Conservation (phyloP, 2,888 invertebrate genomes). For the Xylota segnis region DNA sequence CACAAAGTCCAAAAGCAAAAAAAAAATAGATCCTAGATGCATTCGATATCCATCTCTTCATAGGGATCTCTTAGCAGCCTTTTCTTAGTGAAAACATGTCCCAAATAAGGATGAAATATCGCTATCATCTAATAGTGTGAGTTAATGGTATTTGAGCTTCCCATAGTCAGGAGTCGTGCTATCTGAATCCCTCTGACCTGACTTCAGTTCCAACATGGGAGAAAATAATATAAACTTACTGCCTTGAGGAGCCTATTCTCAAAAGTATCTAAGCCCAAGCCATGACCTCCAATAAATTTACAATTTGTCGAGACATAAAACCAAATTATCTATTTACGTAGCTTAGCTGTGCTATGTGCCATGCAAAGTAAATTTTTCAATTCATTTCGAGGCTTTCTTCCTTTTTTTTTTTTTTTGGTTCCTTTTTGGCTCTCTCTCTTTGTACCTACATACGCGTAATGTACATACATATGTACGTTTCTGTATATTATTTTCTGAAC, state of each 20-base stretch:
- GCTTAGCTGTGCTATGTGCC: not conserved
- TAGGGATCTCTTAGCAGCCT: too few relatives aligned
- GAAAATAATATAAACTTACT: not conserved
- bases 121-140: not conserved
- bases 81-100: too few relatives aligned
- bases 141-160: not conserved
- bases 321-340: not conserved
- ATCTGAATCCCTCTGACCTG: too few relatives aligned
- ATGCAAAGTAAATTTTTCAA: not conserved
- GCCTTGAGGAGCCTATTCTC: not conserved
- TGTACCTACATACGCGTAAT: not conserved
- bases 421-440: not conserved
- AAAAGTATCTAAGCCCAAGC: not conserved
- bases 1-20: too few relatives aligned
- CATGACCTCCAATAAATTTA: not conserved
- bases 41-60: too few relatives aligned
- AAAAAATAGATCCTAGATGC: too few relatives aligned
- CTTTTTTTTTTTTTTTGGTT: not conserved
- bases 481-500: not conserved
- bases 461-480: not conserved
- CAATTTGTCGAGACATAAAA: conserved; percentile 1
- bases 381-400: not conserved
- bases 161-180: too few relatives aligned
- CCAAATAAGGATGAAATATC: too few relatives aligned
- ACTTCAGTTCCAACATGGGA: too few relatives aligned